Evolutionary conservation across 2,113 vertebrate species (phyloP).

Genomic region (Vidua macroura): DNA sequence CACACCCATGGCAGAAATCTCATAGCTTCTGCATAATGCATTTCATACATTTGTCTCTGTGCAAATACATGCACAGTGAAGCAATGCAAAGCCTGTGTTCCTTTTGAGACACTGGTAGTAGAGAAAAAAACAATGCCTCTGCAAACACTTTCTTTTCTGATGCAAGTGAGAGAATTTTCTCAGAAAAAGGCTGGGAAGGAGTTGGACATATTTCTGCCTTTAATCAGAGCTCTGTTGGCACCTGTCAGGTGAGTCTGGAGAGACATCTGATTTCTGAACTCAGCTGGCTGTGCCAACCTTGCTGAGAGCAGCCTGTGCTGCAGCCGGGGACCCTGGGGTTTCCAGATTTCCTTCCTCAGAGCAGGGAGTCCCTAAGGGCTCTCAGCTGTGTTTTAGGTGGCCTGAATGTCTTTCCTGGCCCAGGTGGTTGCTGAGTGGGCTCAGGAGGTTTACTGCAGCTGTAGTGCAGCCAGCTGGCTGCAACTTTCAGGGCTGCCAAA

Average conservation of each 20-base stretch:
- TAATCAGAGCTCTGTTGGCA: neutral
- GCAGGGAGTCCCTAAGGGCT: neutral
- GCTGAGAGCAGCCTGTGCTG: neutral
- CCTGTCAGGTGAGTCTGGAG: neutral
- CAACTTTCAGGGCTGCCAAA: neutral
- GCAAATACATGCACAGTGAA: neutral
- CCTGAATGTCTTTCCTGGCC: neutral
- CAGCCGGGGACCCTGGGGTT: rapidly evolving
- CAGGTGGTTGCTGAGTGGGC: neutral
- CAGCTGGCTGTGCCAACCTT: neutral
- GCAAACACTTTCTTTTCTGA: neutral
- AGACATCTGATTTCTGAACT: neutral
- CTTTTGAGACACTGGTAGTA: neutral
- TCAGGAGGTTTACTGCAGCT: neutral
- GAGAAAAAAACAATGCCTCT: neutral
- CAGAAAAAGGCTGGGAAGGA: neutral
- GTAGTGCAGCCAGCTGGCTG: neutral
- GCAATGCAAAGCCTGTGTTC: neutral
- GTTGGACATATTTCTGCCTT: neutral
- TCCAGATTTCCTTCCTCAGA: neutral
- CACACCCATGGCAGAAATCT: neutral
- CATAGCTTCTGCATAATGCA: neutral
- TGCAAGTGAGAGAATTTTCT: neutral
- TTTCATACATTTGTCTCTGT: neutral
- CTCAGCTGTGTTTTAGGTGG: neutral